These are phyloP conservation scores for Belonocnema kinseyi DNA, from an alignment of 1,140 invertebrate genomes.

Conservation along the genomic window DNA sequence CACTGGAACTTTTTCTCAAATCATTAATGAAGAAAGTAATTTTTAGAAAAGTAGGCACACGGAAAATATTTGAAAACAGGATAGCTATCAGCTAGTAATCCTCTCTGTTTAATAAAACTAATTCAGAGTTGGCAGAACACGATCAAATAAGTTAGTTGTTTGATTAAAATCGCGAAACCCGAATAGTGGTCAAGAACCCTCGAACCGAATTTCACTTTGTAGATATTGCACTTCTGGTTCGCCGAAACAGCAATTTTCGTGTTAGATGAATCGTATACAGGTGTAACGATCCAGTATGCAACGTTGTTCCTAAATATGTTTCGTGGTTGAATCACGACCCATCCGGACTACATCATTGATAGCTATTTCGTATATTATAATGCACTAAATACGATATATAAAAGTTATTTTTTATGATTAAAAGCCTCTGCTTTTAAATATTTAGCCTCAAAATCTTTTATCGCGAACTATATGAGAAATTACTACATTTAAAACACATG, in stretches of 20 bases:
- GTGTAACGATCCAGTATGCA: not conserved
- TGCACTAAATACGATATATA: not conserved
- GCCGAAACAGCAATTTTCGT: slow-evolving; percentile 9
- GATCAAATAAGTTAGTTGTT: slow-evolving; percentile 7
- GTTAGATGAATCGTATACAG: slow-evolving; percentile 11
- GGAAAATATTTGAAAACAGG: no score
- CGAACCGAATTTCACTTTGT: slow-evolving; percentile 10
- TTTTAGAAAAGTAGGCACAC: no score
- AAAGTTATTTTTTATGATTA: not conserved
- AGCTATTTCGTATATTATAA: not conserved
- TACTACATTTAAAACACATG: no score
- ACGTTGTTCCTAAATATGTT: slow-evolving; percentile 22
- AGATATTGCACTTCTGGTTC: slow-evolving; percentile 16
- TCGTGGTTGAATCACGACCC: not conserved
- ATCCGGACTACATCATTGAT: not conserved
- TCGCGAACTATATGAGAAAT: no score
- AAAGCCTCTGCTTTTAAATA: no score
- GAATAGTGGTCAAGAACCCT: slow-evolving; percentile 10
- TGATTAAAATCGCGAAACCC: slow-evolving; percentile 19
- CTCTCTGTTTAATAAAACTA: not conserved
- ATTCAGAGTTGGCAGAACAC: not conserved
- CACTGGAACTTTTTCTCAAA: no score
- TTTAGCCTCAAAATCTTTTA: no score
- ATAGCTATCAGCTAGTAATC: no score
- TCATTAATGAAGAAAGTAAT: no score